phyloP scores from a whole-genome alignment of 1,140 invertebrate genomes.

The Zophobas morio region DNA sequence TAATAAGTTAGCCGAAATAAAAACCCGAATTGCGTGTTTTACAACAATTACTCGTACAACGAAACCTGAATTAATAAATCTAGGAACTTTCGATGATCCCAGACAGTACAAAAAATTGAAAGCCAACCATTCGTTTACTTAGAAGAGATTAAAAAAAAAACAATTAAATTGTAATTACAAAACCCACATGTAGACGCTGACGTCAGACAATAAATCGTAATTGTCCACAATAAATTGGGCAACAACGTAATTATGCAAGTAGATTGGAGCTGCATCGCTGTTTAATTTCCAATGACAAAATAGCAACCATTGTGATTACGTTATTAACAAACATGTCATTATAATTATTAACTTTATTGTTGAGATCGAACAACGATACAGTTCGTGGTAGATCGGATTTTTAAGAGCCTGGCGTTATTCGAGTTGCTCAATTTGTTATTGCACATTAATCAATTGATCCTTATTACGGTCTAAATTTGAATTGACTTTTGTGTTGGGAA shows the following conservation, averaged over 20 bases:
- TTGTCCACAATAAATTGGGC: slow-evolving; percentile 36
- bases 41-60: slow-evolving; percentile 11
- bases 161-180: slow-evolving; percentile 34
- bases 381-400: neutral
- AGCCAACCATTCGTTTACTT: slow-evolving; percentile 3
- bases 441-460: neutral
- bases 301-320: slow-evolving; percentile 5
- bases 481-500: neutral
- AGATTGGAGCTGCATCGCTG: slow-evolving; percentile 26
- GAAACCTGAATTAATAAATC: slow-evolving; percentile 11
- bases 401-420: neutral
- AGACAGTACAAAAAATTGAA: slow-evolving; percentile 8
- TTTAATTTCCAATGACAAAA: slow-evolving; percentile 37
- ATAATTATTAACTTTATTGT: slow-evolving; percentile 26
- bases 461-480: neutral
- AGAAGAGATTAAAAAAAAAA: slow-evolving; percentile 21
- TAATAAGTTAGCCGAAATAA: slow-evolving; percentile 19
- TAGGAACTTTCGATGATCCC: neutral
- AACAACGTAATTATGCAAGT: slow-evolving; percentile 41
- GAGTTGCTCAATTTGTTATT: slow-evolving; percentile 8
- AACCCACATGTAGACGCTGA: slow-evolving; percentile 32
- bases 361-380: slow-evolving; percentile 10
- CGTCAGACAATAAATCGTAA: slow-evolving; percentile 41
- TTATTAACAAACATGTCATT: slow-evolving; percentile 20
- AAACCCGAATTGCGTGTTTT: slow-evolving; percentile 22